Base-by-base conservation (phyloP, 2,113 vertebrate genomes). In the Platycercus adscitus region DNA sequence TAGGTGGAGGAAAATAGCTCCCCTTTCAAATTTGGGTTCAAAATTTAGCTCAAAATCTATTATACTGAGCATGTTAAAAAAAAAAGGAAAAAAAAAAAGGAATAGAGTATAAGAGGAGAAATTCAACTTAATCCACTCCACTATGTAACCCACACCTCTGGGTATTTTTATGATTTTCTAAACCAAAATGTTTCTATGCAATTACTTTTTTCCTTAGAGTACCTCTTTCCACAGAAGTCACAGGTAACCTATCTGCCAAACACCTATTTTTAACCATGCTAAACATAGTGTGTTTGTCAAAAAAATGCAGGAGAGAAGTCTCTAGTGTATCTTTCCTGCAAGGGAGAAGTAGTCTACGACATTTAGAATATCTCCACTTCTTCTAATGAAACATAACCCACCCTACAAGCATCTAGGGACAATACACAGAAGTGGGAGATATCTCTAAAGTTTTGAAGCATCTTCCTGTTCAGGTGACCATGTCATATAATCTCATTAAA, bases 401-500 rank as follows among this genome's bases (percentile, higher is more conserved):
- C 17, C 16, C 47, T 91, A 81, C 14, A 88, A 41, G 4, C 41
- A 52, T 56, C 76, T 55, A 64, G 76, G 79, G 56, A 75, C 23
- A 86, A 66, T 66, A 68, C 29, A 78, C 11, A 75, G 77, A 94
- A 81, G 11, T 84, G 50, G 28, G 94, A 93, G 33, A 75, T 28
- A 73, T 41, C 20, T 50, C 47, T 65, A 10, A 63, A 70, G 28
- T 91, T 92, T n/a, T 86, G 55, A 92, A 93, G 24, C 9, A 71
- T 86, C 80, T 92, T 90, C 60, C 47, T 86, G 13, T 94, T 91
- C 81, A 79, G 69, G 77, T 92, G 93, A 61, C 47, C 73, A 91
- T 95, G 89, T 65, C 86, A 75, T 68, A 52, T 55, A 95, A 91
- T 65, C 91, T 93, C 86, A 96, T 97, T 97, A 91, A 96, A 92